Base-by-base conservation (phyloP, 2,113 vertebrate genomes). In the Lutjanus erythropterus region DNA sequence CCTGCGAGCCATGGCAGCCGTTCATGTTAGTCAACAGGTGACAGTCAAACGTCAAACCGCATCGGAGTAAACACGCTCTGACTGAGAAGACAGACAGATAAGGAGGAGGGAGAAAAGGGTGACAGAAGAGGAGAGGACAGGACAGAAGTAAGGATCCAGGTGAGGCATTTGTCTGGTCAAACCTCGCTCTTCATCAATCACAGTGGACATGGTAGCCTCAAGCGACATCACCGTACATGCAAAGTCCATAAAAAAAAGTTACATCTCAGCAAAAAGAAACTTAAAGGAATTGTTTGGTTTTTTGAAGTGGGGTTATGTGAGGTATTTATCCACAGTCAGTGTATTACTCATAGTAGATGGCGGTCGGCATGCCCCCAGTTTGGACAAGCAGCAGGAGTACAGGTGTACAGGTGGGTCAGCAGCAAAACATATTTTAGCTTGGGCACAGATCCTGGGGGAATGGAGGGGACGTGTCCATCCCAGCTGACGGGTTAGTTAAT, bases 21-120 rank as follows among this genome's bases (percentile, higher is more conserved):
- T 70, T 88, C 72, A 72, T 67, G 88, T 81, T 84, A 82, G 78
- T 87, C 90, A 91, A 92, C 85, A 91, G 91, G 90, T 90, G 91
- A 91, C 89, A 90, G 86, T 88, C 91, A 91, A 77, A 69, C 29
- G 76, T 90, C 88, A 88, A 65, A 68, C 39, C 25, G 9, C 19
- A 50, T 86, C 64, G 44, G 50, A 62, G 69, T 73, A 82, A 86
- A 89, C 61, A 61, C 35, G 46, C 44, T 49, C 44, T 67, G 85
- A 86, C 75, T 84, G 75, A 76, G 84, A 71, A 80, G 88, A 78
- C 59, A 39, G 75, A 79, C 75, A 81, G 69, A 81, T 69, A 71
- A 67, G 62, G 39, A 58, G 27, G 31, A 9, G 23, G 35, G 47
- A 18, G 19, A 9, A 21, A 31, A 19, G 25, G 62, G 44, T 78